These are phyloP conservation scores for Antheraea assamensis DNA, from an alignment of 2,888 invertebrate species.

Conservation along the genomic window DNA sequence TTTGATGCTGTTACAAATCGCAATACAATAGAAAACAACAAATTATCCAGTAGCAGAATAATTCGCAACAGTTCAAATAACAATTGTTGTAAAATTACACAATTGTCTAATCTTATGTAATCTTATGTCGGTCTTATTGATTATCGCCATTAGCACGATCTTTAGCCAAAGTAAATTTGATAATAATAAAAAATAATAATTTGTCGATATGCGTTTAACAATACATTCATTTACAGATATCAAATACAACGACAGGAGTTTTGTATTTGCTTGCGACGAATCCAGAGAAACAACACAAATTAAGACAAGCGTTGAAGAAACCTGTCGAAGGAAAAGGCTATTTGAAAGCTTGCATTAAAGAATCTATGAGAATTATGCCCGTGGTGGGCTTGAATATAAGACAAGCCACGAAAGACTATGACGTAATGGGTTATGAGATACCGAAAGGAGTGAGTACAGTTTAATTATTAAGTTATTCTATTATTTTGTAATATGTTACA, in stretches of 20 bases:
- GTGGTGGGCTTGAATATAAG: slow-evolving; percentile 82
- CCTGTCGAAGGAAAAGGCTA: slow-evolving; percentile 72
- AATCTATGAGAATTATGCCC: slow-evolving; percentile 84
- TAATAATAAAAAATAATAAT: not conserved
- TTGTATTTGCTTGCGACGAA: slow-evolving; percentile 85
- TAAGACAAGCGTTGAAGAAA: slow-evolving; percentile 79
- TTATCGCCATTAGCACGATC: no score
- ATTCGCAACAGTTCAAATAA: no score
- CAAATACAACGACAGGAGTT: slow-evolving; percentile 77
- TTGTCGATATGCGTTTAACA: not conserved
- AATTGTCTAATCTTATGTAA: no score
- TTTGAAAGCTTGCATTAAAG: slow-evolving; percentile 87
- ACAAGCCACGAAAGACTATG: slow-evolving; percentile 76
- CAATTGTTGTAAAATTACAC: no score
- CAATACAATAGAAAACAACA: no score
- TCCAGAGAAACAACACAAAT: slow-evolving; percentile 83
- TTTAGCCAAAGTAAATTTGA: no score
- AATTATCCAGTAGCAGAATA: no score
- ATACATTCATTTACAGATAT: slow-evolving; percentile 63
- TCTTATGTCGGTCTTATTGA: no score
- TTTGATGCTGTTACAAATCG: no score
- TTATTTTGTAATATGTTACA: no score
- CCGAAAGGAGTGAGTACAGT: slow-evolving; percentile 79
- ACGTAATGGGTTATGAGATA: slow-evolving; percentile 84
- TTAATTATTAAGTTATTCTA: not conserved